Percentiles rank a stretch among this genome's conserved stretches.
Evolutionary conservation across 2,113 vertebrate species (phyloP).

Genomic region (Hemichromis elongatus): DNA sequence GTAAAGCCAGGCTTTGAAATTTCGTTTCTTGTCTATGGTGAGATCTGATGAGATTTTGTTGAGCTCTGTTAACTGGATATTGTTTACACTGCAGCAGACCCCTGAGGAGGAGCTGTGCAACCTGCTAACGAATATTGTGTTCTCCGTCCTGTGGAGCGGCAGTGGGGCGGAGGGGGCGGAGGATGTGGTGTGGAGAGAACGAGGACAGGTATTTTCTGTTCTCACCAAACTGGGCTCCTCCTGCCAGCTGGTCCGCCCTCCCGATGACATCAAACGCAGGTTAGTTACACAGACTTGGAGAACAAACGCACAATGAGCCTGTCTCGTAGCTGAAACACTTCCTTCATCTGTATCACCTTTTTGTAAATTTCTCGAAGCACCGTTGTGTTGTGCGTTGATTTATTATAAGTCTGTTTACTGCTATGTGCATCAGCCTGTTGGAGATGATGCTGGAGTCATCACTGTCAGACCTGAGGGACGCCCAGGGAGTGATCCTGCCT

Average conservation of each 20-base stretch:
- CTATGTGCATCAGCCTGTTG: constrained; percentile 78
- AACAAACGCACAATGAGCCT: neutral
- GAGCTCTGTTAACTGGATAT: neutral
- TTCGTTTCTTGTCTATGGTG: neutral
- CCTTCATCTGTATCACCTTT: neutral
- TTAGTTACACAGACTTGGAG: constrained; percentile 30
- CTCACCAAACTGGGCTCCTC: constrained; percentile 93
- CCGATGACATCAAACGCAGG: constrained; percentile 95
- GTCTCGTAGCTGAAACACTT: neutral
- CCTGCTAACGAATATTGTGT: constrained; percentile 92
- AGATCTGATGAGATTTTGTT: neutral
- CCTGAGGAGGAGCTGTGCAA: constrained; percentile 96
- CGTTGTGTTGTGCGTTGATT: neutral
- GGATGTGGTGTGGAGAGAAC: constrained; percentile 85
- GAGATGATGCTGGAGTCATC: constrained; percentile 99
- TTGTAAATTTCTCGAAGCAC: neutral
- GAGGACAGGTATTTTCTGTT: constrained; percentile 94
- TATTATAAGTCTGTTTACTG: neutral
- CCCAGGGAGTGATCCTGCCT: constrained; percentile 61
- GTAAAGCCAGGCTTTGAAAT: neutral
- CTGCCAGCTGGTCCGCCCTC: constrained; percentile 85
- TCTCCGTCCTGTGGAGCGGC: constrained; percentile 90
- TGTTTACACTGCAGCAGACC: constrained; percentile 75
- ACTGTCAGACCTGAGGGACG: constrained; percentile 84
- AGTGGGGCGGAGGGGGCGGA: constrained; percentile 81